These are phyloP conservation scores for Melanostoma mellinum DNA, from an alignment of 2,888 invertebrate genomes.

Conservation along the genomic window DNA sequence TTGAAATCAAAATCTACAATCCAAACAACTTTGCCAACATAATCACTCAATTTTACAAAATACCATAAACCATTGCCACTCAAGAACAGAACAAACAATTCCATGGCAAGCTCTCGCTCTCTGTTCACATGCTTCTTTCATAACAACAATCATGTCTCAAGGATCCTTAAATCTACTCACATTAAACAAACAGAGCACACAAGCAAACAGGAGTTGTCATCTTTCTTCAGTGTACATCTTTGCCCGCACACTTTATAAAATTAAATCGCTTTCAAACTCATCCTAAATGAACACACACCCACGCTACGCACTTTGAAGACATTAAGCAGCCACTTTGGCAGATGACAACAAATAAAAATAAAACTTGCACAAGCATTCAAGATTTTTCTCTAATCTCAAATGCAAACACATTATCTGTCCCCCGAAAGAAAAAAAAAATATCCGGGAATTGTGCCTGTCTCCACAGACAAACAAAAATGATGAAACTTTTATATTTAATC, in stretches of 20 bases:
- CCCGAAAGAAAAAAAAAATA: background rate
- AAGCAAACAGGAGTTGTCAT: conserved; percentile 36
- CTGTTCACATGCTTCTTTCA: conserved; percentile 14
- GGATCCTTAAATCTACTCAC: conserved; percentile 37
- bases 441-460: conserved; percentile 5
- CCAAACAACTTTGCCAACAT: conserved; percentile 48
- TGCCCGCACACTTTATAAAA: conserved; percentile 64
- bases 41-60: conserved; percentile 35
- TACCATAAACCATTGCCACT: conserved; percentile 6
- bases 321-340: conserved; percentile 66
- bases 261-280: conserved; percentile 67
- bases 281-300: conserved; percentile 44
- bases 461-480: conserved; percentile 35
- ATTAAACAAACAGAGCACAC: conserved; percentile 17
- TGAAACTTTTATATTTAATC: conserved; percentile 62
- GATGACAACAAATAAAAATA: conserved; percentile 64
- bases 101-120: background rate
- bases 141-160: conserved; percentile 52
- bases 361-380: conserved; percentile 46
- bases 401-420: conserved; percentile 71
- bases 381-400: conserved; percentile 61
- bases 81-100: conserved; percentile 37
- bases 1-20: conserved; percentile 16
- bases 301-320: conserved; percentile 49
- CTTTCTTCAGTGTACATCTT: conserved; percentile 2